Evolutionary conservation across 2,797 vertebrate species (phyloP), one percentile per base, ranked within the genome.

Genomic region (Mallotus villosus): DNA sequence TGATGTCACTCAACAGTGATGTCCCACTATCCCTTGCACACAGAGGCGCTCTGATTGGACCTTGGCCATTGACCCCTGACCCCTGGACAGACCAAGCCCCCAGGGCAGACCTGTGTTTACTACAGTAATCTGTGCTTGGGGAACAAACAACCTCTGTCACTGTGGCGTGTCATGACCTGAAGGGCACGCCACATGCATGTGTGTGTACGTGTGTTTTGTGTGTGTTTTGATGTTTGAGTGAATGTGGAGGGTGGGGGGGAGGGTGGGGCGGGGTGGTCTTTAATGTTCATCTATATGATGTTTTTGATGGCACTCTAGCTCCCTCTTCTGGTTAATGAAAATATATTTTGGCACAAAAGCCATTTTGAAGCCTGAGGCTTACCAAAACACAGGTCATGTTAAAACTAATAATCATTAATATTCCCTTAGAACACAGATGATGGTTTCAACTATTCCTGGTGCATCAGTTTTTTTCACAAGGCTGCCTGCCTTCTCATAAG

Each of bases 291-390:
- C 8, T 63, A 12, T n/a, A 34, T 37, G 32, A 25, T 29, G n/a
- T 16, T 25, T 74, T 46, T 22, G 65, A 34, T 24, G 79, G 84
- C 79, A 73, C 89, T 92, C 85, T 91, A 81, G 85, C 82, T 89
- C 89, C 90, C 90, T 91, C 91, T 90, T 68, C 87, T 92, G 90
- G 91, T 77, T 70, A 76, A 41, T 41, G 7, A 7, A 37, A 3
- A 41, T 12, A 41, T 3, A 41, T 41, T 41, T 41, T 41, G 37
- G 37, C 37, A 41, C 37, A 41, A 53, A 53, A 53, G 51, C 51
- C 19, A 53, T 17, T 17, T 53, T 53, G 51, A 19, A 53, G 51
- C 51, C 51, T 53, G 17, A 17, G 16, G 51, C 51, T 1, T 1
- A 19, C 16, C 51, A 37, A 2, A 12, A 21, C 63, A 64, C 32